These are phyloP conservation scores for Phrynosoma blainvillii DNA, from an alignment of 2,113 vertebrate species.

Conservation along the genomic window DNA sequence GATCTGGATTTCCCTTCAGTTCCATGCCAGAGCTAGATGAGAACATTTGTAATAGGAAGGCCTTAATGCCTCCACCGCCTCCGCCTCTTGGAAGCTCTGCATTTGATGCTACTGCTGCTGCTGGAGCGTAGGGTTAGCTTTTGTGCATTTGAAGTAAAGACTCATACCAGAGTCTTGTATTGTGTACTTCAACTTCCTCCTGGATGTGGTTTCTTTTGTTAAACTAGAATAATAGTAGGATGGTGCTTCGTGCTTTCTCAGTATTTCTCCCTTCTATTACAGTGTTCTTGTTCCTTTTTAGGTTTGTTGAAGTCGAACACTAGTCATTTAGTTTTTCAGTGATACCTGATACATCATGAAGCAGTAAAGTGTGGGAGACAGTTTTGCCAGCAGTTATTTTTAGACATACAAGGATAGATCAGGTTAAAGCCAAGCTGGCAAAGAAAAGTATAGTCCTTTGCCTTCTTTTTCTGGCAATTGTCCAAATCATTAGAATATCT, in stretches of 20 bases:
- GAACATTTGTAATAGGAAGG: not conserved
- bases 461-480: not conserved
- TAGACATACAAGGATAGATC: not conserved
- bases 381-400: not conserved
- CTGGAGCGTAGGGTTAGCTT: not conserved
- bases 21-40: not conserved
- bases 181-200: not conserved
- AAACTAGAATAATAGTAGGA: not conserved
- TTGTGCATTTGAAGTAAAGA: not conserved
- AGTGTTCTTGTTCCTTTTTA: not conserved
- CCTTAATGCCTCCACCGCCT: not conserved
- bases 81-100: not conserved
- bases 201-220: not conserved
- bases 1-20: not conserved
- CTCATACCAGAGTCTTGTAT: not conserved
- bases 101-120: conserved; percentile 13
- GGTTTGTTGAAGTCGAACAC: not conserved
- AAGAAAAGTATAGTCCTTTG: not conserved
- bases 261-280: not conserved
- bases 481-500: not conserved
- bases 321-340: conserved; percentile 6
- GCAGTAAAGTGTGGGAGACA: not conserved
- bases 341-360: not conserved
- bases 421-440: not conserved
- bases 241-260: not conserved